Conservation (phyloP, 2,888 invertebrate species). For the Melieria omissa region DNA sequence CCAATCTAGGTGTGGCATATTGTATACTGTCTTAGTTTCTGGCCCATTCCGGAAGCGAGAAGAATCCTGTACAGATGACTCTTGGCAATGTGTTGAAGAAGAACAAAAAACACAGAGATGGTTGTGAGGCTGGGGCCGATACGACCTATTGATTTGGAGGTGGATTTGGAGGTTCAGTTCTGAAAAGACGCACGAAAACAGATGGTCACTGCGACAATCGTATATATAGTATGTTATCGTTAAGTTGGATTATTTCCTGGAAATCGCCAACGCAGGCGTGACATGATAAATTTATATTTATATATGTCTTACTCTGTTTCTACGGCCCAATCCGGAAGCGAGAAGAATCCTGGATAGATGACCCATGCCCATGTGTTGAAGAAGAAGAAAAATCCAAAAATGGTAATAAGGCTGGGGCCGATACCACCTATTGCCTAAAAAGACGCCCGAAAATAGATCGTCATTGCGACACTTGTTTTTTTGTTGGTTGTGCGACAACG, state of each 20-base stretch:
- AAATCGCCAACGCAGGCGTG: too few relatives aligned
- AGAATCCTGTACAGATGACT: conserved; percentile 69
- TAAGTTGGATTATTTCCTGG: too few relatives aligned
- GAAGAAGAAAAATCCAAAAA: conserved; percentile 74
- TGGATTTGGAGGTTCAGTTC: too few relatives aligned
- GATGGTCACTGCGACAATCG: background rate
- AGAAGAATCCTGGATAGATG: conserved; percentile 68
- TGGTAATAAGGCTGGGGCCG: conserved; percentile 77
- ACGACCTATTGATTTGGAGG: conserved; percentile 74
- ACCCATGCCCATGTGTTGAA: conserved; percentile 77
- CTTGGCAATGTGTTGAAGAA: conserved; percentile 78
- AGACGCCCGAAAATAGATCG: conserved; percentile 1
- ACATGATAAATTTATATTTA: too few relatives aligned
- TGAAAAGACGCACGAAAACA: too few relatives aligned
- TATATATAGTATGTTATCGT: too few relatives aligned
- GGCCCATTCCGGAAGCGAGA: conserved; percentile 25
- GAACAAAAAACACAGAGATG: conserved; percentile 73
- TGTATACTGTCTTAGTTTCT: too few relatives aligned
- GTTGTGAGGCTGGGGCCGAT: conserved; percentile 79
- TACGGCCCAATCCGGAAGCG: conserved; percentile 27
- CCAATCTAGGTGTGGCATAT: too few relatives aligned
- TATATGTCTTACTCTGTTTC: too few relatives aligned
- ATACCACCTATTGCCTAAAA: conserved; percentile 76
- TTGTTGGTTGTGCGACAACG: background rate
- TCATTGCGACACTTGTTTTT: background rate